A percentile compares a stretch with the other conserved stretches of the same genome.
Conservation (phyloP, 2,113 vertebrate species). For the Laticauda colubrina region DNA sequence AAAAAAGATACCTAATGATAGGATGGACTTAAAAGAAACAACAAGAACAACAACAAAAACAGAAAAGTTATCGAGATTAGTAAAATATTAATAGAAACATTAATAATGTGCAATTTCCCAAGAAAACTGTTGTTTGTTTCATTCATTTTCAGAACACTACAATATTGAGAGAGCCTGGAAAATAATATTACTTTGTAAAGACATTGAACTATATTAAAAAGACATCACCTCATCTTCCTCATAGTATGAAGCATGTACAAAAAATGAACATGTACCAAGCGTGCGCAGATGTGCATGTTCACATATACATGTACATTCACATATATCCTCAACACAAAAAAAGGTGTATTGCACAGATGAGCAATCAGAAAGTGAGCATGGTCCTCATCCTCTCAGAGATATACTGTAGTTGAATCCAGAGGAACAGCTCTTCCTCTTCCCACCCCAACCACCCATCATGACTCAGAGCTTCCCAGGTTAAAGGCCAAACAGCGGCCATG, state of each 20-base stretch:
- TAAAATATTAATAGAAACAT: neutral
- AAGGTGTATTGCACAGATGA: neutral
- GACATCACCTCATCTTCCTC: neutral
- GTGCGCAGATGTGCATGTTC: neutral
- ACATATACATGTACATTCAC: neutral
- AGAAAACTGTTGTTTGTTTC: neutral
- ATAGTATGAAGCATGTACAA: neutral
- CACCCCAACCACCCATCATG: neutral
- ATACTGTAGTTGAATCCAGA: neutral
- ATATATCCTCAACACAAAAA: neutral
- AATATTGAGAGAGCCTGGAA: neutral
- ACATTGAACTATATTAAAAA: neutral
- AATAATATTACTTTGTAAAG: neutral
- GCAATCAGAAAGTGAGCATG: neutral
- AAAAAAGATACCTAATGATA: neutral
- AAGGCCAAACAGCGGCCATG: neutral
- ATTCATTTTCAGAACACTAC: neutral
- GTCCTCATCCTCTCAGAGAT: neutral
- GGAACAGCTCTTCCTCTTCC: neutral
- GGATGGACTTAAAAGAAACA: neutral
- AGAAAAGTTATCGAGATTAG: neutral
- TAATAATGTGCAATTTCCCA: neutral
- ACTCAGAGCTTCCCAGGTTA: neutral
- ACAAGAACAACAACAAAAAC: neutral
- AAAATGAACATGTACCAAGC: neutral